Base-by-base conservation (phyloP, 1,140 invertebrate species). In the Limonius californicus region DNA sequence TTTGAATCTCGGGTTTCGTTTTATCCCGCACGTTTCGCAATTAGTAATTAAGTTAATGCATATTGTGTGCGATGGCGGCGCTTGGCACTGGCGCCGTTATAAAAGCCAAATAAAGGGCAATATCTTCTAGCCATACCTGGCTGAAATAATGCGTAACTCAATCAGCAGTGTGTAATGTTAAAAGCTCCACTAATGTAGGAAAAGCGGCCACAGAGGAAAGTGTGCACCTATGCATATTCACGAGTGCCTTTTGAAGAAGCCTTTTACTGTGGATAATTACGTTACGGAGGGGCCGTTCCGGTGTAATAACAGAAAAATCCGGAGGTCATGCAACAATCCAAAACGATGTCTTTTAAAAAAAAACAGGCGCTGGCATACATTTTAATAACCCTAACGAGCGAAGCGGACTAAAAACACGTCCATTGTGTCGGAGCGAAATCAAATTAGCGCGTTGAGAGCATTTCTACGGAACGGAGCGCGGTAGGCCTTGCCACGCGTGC, bases 311-410 rank as follows among this genome's bases (percentile, higher is more conserved):
- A 11, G 8, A 39, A 39, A 39, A 39, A 12, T 39, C 35, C 8
- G n/a, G 35, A 12, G 35, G 35, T 39, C 35, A 14, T 39, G n/a
- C 35, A 14, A 14, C 35, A 39, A 39, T 39, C 35, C 8, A 39
- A 39, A 39, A 39, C n/a, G 35, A 39, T 39, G 35, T 39, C 35
- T 39, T 14, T 39, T 39, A 11, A 39, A 14, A n/a, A n/a, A n/a
- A 39, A 39, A 39, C 35, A 39, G 1, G 8, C 35, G 35, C n/a
- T 39, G 11, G 35, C n/a, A 39, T 39, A 39, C 35, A 39, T 39
- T 39, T 39, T 39, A 39, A 39, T n/a, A 39, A 39, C 35, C 35
- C n/a, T 39, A 39, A 39, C 35, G 35, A 39, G 35, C n/a, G 35
- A 39, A 39, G 35, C 35, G 35, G 35, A 39, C 35, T 39, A 39